Percentiles rank a stretch among this genome's conserved stretches.
These are phyloP conservation scores for Cataglyphis albicans DNA, from an alignment of 2,888 invertebrate species.

Conservation along the genomic window DNA sequence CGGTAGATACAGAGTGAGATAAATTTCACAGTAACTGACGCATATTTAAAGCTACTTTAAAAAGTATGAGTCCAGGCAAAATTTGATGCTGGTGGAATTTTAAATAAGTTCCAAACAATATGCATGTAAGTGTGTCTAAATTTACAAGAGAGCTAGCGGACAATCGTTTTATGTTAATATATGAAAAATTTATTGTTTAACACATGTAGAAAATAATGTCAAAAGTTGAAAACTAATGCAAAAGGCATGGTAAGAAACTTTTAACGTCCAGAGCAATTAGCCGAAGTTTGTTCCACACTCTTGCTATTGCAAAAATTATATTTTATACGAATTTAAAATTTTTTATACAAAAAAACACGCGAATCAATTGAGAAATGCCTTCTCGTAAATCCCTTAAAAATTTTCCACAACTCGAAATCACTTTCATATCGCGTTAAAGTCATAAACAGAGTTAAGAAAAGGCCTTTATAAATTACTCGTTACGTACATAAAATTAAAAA, in stretches of 20 bases:
- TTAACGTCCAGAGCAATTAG: constrained; percentile 16
- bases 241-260: neutral
- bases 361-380: constrained; percentile 17
- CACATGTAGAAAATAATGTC: neutral
- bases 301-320: constrained; percentile 22
- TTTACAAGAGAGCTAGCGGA: neutral
- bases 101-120: constrained; percentile 11
- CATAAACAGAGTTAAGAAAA: constrained; percentile 64
- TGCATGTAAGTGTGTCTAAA: constrained; percentile 28
- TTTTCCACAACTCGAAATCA: constrained; percentile 71
- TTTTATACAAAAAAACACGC: constrained; percentile 10
- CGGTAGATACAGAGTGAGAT: constrained; percentile 7
- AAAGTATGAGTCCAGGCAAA: constrained; percentile 21
- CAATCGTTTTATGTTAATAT: neutral
- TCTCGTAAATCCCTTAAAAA: constrained; percentile 24
- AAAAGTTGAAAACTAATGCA: neutral
- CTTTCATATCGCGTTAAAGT: constrained; percentile 80
- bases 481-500: constrained; percentile 80
- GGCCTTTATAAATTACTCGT: constrained; percentile 76
- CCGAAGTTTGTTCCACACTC: constrained; percentile 13
- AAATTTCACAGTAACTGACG: constrained; percentile 38
- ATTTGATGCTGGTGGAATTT: constrained; percentile 35
- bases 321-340: constrained; percentile 31
- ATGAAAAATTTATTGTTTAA: neutral
- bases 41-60: constrained; percentile 44